Conservation (phyloP, 2,113 vertebrate species). For the Periophthalmodon schlosseri region DNA sequence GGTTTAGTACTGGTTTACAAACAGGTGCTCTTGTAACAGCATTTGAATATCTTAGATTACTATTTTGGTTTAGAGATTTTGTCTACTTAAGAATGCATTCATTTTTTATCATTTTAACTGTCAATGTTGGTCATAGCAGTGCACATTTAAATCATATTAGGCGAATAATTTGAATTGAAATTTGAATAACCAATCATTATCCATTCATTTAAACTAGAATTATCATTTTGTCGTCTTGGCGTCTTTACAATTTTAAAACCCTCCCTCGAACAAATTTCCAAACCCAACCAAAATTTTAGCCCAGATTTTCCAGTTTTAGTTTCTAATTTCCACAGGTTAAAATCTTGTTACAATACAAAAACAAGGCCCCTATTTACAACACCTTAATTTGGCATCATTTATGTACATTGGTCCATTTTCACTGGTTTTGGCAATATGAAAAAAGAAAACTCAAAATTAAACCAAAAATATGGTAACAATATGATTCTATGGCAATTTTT, state of each 20-base stretch:
- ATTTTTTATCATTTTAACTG: no score
- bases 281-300: background rate
- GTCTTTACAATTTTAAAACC: conserved; percentile 44
- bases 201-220: conserved; percentile 41
- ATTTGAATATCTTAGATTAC: background rate
- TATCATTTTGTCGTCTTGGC: conserved; percentile 42
- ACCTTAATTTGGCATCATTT: conserved; percentile 42
- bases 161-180: background rate
- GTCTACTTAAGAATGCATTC: background rate
- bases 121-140: background rate
- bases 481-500: background rate
- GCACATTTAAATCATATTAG: no score
- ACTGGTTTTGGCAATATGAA: conserved; percentile 10
- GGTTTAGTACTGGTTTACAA: no score
- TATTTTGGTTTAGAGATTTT: background rate
- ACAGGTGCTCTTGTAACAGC: background rate
- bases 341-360: conserved; percentile 62
- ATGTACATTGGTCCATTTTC: conserved; percentile 57
- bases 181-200: conserved; percentile 17
- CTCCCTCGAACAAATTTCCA: background rate
- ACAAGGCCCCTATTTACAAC: conserved; percentile 68
- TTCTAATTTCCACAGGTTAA: conserved; percentile 55
- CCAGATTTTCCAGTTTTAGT: background rate
- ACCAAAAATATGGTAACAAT: conserved; percentile 4
- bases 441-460: conserved; percentile 19